Conservation (phyloP, 1,140 invertebrate species). For the Bombus affinis region DNA sequence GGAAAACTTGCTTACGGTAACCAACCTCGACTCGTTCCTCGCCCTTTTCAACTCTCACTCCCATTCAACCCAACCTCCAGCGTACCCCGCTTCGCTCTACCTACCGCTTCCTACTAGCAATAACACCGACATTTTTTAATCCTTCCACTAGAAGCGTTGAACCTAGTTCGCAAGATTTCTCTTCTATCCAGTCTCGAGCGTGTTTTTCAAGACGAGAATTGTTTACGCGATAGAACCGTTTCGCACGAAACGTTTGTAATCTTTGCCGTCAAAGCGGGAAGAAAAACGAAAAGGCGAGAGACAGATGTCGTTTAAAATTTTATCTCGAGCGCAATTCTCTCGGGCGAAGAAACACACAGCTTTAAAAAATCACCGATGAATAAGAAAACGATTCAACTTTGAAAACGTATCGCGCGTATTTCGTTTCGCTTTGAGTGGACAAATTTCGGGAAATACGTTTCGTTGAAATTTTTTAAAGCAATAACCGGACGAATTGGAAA, state of each 20-base stretch:
- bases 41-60: conserved; percentile 46
- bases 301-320: not conserved
- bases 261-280: not conserved
- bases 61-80: conserved; percentile 14
- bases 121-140: conserved; percentile 4
- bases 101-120: not conserved
- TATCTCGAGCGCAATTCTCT: not conserved
- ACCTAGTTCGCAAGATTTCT: not conserved
- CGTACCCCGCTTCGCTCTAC: not conserved
- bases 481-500: not conserved
- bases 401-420: not conserved
- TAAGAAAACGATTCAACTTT: not conserved
- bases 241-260: not conserved
- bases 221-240: not conserved
- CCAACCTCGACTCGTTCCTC: conserved; percentile 48
- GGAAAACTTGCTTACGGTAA: conserved; percentile 69
- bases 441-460: not conserved
- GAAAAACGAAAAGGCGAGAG: not conserved
- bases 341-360: not conserved
- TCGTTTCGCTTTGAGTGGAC: not conserved
- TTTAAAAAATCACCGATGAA: not conserved
- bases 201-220: not conserved
- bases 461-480: not conserved
- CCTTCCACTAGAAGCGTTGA: not conserved
- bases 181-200: not conserved